A percentile compares a stretch with the other conserved stretches of the same genome.
Evolutionary conservation across 2,797 vertebrate species (phyloP).

Genomic region (Sandelia bainsii): DNA sequence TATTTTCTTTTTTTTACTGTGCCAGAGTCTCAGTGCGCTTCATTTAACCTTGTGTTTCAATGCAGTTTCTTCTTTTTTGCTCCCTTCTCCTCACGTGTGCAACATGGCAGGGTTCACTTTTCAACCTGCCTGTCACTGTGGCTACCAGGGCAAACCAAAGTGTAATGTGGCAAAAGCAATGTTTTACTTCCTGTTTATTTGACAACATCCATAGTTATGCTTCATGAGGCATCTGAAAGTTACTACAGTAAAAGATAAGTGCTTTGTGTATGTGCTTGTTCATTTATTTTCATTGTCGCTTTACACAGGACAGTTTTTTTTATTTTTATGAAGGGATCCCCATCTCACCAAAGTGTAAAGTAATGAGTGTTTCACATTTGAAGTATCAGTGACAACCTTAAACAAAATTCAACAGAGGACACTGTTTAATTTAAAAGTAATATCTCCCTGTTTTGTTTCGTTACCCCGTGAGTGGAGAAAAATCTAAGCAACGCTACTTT

Average conservation of each 20-base stretch:
- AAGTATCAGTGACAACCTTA: not conserved
- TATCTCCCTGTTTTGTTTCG: slow-evolving; percentile 13
- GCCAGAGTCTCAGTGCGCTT: slow-evolving; percentile 76
- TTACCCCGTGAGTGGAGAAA: not conserved
- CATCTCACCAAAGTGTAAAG: not conserved
- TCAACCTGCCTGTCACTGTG: slow-evolving; percentile 67
- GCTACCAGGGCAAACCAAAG: slow-evolving; percentile 58
- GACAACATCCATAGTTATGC: slow-evolving; percentile 40
- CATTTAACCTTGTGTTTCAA: slow-evolving; percentile 87
- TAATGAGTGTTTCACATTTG: not conserved
- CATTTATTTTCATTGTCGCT: not conserved
- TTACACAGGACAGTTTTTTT: not conserved
- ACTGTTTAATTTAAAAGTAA: slow-evolving; percentile 18
- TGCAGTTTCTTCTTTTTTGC: slow-evolving; percentile 81
- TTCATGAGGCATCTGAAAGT: slow-evolving; percentile 54
- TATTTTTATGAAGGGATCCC: not conserved
- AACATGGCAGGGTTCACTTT: slow-evolving; percentile 78
- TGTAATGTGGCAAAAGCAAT: slow-evolving; percentile 47
- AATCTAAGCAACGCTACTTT: slow-evolving; percentile 41
- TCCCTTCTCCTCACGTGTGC: slow-evolving; percentile 74
- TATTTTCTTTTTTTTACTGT: slow-evolving; percentile 77
- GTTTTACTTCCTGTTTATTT: slow-evolving; percentile 72
- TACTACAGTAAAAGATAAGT: slow-evolving; percentile 2
- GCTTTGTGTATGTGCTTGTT: slow-evolving; percentile 20
- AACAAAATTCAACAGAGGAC: slow-evolving; percentile 17